Percentiles rank a stretch among this genome's conserved stretches.
These are phyloP conservation scores for Cephalopachus bancanus DNA, from an alignment of 2,797 vertebrate species.

Conservation along the genomic window DNA sequence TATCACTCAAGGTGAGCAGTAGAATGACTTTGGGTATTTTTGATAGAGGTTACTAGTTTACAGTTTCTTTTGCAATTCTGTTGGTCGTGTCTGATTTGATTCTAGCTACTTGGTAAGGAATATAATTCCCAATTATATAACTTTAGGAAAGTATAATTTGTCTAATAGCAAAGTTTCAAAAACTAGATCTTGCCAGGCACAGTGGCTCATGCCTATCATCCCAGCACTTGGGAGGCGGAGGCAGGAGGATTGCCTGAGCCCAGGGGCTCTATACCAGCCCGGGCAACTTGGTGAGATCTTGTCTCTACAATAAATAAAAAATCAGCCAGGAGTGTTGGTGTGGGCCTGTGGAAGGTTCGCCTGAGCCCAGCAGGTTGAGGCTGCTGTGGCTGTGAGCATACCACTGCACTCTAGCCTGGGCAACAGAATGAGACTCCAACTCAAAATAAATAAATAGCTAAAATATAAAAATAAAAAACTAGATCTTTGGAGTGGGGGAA, in stretches of 20 bases:
- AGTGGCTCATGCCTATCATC: no score
- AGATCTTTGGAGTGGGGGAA: neutral
- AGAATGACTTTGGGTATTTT: constrained; percentile 12
- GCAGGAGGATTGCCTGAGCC: no score
- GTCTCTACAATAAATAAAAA: no score
- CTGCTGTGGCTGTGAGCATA: neutral
- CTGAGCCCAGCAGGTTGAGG: no score
- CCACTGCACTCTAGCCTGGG: neutral
- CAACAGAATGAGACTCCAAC: no score
- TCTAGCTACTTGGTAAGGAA: neutral
- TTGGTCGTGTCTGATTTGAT: constrained; percentile 1
- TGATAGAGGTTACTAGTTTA: neutral
- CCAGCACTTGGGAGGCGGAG: no score
- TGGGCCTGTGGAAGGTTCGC: no score
- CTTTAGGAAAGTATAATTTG: constrained; percentile 10
- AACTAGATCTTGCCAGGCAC: neutral
- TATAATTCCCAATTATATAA: neutral
- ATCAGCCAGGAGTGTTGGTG: no score
- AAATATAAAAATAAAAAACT: neutral
- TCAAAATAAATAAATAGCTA: no score
- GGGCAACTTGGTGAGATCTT: no score
- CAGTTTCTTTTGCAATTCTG: constrained; percentile 40
- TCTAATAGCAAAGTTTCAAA: constrained; percentile 36
- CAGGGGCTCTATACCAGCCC: no score
- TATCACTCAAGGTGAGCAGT: neutral